Conservation (phyloP, 2,797 vertebrate species). For the Chromobotia macracanthus region DNA sequence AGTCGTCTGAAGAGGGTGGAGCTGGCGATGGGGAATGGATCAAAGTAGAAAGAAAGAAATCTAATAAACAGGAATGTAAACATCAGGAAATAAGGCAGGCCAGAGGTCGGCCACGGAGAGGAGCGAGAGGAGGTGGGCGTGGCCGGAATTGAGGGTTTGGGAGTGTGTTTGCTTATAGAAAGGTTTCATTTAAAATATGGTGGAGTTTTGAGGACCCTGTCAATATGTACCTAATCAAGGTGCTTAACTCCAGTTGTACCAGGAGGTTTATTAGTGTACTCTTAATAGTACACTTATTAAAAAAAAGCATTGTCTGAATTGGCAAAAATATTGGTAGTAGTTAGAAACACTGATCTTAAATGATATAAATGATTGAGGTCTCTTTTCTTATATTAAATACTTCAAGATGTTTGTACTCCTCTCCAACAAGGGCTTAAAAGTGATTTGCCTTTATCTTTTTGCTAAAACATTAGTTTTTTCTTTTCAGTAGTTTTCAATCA, state of each 20-base stretch:
- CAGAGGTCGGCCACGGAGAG: conserved; percentile 82
- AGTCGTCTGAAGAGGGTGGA: conserved; percentile 77
- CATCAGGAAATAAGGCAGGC: conserved; percentile 75
- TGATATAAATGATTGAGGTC: too few species aligned
- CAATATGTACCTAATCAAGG: not conserved
- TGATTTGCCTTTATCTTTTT: not conserved
- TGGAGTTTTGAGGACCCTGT: not conserved
- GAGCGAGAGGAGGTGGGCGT: conserved; percentile 72
- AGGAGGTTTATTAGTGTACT: too few species aligned
- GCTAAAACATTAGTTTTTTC: not conserved
- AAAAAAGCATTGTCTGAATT: too few species aligned
- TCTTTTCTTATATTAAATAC: too few species aligned
- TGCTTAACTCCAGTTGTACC: too few species aligned
- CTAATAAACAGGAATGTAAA: conserved; percentile 81
- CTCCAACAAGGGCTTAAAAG: not conserved
- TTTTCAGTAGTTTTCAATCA: not conserved
- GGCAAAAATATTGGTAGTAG: too few species aligned
- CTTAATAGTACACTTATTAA: too few species aligned
- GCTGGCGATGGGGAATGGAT: conserved; percentile 88
- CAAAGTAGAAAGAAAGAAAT: conserved; percentile 90
- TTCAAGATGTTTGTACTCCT: too few species aligned
- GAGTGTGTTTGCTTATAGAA: not conserved
- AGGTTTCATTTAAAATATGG: too few species aligned
- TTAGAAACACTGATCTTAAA: too few species aligned
- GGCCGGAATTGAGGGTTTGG: conserved; percentile 71